Base-by-base conservation (phyloP, 2,797 vertebrate genomes). In the Melanogrammus aeglefinus region DNA sequence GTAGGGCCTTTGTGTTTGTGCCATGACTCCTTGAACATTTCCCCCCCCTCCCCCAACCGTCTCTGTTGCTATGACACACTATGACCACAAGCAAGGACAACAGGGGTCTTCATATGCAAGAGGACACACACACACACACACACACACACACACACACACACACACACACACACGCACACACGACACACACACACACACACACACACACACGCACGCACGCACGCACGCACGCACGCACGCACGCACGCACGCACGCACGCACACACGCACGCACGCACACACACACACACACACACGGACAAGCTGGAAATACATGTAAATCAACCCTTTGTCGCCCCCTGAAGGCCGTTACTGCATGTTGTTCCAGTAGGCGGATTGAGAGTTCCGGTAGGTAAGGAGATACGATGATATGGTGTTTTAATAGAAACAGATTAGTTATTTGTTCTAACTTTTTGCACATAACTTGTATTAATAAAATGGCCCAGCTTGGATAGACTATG, bases 71-170 rank as follows among this genome's bases (percentile, higher is more conserved):
- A 97, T 73, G 96, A 96, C 87, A 96, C 41, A 44, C 93, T 87
- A 94, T 93, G 90, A 94, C 92, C 51, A 95, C 95, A 76, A 94
- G 95, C 91, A 96, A 94, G 84, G 87, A 93, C 51, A 94, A 95
- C 83, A 93, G 94, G 36, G 90, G 93, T 76, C 92, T 95, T 24
- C n/a, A 96, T 96, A 85, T 92, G 94, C 70, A 94, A 86, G 69
- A 41, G 80, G 95, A 85, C 95, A 95, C 27, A 93, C 95, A 18
- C 47, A 92, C 95, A 80, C 96, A 86, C 92, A 95, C 89, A 94
- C 94, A 74, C 94, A 95, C 75, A 95, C 95, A 80, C 96, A 86
- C 92, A n/a, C n/a, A n/a, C n/a, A n/a, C n/a, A n/a, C n/a, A n/a
- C n/a, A 74, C 94, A 95, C 75, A 95, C 94, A 79, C 96, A 86